Base-by-base conservation (phyloP, 92 coral and sea anemone species). In the Galaxea fascicularis region DNA sequence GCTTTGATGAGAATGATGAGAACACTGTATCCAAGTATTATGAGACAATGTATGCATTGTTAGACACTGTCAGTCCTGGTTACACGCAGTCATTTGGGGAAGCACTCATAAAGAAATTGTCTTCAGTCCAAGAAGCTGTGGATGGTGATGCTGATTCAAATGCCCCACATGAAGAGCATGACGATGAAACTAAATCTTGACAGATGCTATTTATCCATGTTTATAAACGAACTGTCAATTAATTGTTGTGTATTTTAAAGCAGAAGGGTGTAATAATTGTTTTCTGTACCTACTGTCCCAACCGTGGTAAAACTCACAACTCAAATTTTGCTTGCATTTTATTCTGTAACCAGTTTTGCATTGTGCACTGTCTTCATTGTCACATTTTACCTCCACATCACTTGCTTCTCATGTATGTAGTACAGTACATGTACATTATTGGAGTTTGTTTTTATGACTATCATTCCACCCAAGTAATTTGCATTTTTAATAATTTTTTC, bases 11-110 rank as follows among this genome's bases (percentile, higher is more conserved):
- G 46, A 73, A 76, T 25, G 76, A 76, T 51, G 87, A 80, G 25
- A 56, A 26, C 49, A 56, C 30, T 20, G 83, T 73, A 7, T 59
- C 74, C n/a, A 88, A 74, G 68, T 86, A 82, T 66, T 97, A 85
- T 76, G 99, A 97, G 75, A 92, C 99, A 45, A 91, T 97, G 17
- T 94, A 97, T 83, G 92, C 97, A 20, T 67, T 94, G n/a, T 74
- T 97, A 78, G 99, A 97, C 76, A 70, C 89, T 0, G 57, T 89
- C 0, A 97, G 99, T 57, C 97, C 98, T 35, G 97, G 92, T 27
- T 97, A 97, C 67, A 24, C 77, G 1, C 90, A 93, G 64, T 89
- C 88, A 87, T 97, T 97, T 93, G 98, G 97, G 17, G 95, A 94
- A 69, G 94, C 90, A 52, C 94, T 97, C 18, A 89, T 93, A 27